Evolutionary conservation across 2,113 vertebrate genomes (phyloP).

Genomic region (Tupaia chinensis): DNA sequence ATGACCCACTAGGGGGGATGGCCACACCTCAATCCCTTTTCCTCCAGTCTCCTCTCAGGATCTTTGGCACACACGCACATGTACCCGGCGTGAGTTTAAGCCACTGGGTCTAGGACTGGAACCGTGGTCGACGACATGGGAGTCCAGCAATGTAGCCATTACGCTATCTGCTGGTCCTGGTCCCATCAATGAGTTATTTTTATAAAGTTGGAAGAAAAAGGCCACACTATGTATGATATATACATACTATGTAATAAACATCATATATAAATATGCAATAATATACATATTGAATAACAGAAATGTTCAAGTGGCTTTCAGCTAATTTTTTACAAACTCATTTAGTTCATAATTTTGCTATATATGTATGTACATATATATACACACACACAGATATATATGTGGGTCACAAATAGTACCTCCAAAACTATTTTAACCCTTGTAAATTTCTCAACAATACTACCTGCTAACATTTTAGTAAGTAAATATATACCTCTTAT

Average conservation of each 20-base stretch:
- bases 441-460: background rate
- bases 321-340: slow-evolving; percentile 8
- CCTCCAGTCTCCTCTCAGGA: too few species aligned
- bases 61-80: too few species aligned
- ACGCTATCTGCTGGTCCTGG: too few species aligned
- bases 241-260: background rate
- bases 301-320: background rate
- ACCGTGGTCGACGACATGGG: too few species aligned
- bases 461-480: background rate
- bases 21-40: too few species aligned
- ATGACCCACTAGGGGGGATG: too few species aligned
- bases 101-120: too few species aligned
- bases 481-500: slow-evolving; percentile 30
- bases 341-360: background rate
- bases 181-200: background rate
- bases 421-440: background rate
- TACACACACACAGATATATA: background rate
- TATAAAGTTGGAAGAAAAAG: background rate
- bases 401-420: background rate
- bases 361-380: background rate
- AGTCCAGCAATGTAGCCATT: too few species aligned
- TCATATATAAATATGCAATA: background rate
- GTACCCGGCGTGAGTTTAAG: too few species aligned
- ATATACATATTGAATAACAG: background rate
- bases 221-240: background rate